These are phyloP conservation scores for Phylloscopus trochilus DNA, from an alignment of 2,113 vertebrate genomes.

Conservation along the genomic window DNA sequence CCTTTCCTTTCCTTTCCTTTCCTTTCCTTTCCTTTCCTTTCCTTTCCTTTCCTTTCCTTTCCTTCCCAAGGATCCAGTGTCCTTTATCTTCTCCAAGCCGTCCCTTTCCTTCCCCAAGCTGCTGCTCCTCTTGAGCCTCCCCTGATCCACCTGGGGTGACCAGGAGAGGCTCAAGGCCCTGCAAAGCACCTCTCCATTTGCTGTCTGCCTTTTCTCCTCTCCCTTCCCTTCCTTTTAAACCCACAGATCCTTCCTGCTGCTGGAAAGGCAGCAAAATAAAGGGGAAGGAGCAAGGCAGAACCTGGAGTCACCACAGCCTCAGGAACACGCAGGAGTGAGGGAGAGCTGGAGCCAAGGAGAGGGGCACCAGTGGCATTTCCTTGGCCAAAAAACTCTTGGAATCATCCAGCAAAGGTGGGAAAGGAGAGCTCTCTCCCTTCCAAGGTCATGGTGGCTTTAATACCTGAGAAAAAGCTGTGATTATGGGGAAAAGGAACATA, in stretches of 20 bases:
- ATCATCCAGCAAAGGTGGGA: not conserved
- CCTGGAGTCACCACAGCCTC: not conserved
- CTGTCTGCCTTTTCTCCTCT: not conserved
- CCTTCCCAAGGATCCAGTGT: not conserved
- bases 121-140: not conserved
- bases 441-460: not conserved
- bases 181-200: not conserved
- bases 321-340: not conserved
- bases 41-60: too few species aligned
- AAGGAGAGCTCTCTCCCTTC: not conserved
- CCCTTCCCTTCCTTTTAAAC: not conserved
- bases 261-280: not conserved
- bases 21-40: too few species aligned
- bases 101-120: not conserved
- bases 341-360: not conserved
- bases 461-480: not conserved
- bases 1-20: too few species aligned
- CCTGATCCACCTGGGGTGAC: not conserved
- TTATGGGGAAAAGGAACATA: too few species aligned
- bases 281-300: not conserved
- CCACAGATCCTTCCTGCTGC: not conserved
- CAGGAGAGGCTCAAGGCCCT: not conserved
- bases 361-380: not conserved
- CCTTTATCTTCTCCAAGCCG: not conserved
- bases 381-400: not conserved